These are phyloP conservation scores for Lipophrys pholis DNA, from an alignment of 2,113 vertebrate species.

Conservation along the genomic window DNA sequence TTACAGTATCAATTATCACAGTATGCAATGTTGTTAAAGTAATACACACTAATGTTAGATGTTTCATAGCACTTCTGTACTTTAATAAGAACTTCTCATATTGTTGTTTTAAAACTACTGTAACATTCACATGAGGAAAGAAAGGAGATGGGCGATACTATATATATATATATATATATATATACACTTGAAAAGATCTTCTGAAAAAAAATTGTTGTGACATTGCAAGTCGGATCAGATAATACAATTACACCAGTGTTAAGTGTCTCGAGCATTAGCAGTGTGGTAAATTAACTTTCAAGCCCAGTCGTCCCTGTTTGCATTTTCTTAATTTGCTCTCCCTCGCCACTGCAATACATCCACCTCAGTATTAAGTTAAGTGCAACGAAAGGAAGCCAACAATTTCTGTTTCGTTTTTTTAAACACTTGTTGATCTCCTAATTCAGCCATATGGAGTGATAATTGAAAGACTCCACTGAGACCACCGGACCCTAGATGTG, in stretches of 20 bases:
- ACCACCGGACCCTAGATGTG: conserved; percentile 25
- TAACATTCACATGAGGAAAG: too few relatives aligned
- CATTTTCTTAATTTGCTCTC: not conserved
- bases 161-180: too few relatives aligned
- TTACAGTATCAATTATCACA: too few relatives aligned
- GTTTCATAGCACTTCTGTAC: too few relatives aligned
- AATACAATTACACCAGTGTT: not conserved
- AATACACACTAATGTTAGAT: too few relatives aligned
- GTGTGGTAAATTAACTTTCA: not conserved
- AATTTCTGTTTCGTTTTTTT: not conserved
- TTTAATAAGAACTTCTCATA: too few relatives aligned
- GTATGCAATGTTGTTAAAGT: too few relatives aligned
- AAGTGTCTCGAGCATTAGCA: not conserved
- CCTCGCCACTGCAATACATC: not conserved
- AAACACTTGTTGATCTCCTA: conserved; percentile 45
- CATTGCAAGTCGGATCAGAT: not conserved
- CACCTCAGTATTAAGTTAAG: conserved; percentile 17
- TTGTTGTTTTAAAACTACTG: too few relatives aligned
- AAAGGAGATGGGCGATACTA: too few relatives aligned
- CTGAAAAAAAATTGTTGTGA: not conserved
- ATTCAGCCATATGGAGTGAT: conserved; percentile 14
- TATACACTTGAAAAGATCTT: too few relatives aligned
- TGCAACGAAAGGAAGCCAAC: not conserved
- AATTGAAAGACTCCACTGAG: conserved; percentile 23
- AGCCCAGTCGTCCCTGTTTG: not conserved